Evolutionary conservation across 2,113 vertebrate species (phyloP).

Genomic region (Alligator sinensis): DNA sequence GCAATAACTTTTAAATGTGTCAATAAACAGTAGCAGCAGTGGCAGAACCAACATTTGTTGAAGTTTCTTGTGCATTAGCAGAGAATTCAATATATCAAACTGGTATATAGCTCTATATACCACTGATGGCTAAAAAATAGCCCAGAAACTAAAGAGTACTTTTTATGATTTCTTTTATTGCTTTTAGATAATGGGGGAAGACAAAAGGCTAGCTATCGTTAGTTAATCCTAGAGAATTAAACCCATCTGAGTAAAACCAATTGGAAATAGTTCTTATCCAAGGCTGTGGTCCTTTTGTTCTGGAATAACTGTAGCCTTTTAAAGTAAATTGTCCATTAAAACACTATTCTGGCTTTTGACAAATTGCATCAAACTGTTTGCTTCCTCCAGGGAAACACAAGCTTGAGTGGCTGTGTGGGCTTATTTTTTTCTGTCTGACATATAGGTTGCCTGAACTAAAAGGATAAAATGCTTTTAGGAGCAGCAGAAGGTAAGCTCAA

Average conservation of each 20-base stretch:
- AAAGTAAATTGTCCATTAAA: conserved; percentile 78
- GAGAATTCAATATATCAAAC: not conserved
- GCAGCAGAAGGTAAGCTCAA: not conserved
- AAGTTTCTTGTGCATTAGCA: not conserved
- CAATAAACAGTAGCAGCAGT: not conserved
- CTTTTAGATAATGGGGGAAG: not conserved
- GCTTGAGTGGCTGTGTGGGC: conserved; percentile 31
- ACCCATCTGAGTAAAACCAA: conserved; percentile 58
- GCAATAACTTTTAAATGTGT: not conserved
- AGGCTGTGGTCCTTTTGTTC: conserved; percentile 53
- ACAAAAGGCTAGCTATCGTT: conserved; percentile 38
- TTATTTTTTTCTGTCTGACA: conserved; percentile 64
- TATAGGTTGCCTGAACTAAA: conserved; percentile 42
- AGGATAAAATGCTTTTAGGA: conserved; percentile 26
- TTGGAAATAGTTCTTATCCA: conserved; percentile 59
- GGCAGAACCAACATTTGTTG: not conserved
- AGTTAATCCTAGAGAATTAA: conserved; percentile 70
- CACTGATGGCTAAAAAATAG: not conserved
- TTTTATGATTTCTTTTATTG: conserved; percentile 36
- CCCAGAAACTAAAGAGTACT: not conserved
- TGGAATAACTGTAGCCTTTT: conserved; percentile 68
- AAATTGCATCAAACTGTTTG: conserved; percentile 71
- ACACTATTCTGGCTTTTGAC: conserved; percentile 66
- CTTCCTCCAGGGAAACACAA: conserved; percentile 59
- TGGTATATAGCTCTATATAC: conserved; percentile 8